Base-by-base conservation (phyloP, 1,140 invertebrate species). In the Apis florea region DNA sequence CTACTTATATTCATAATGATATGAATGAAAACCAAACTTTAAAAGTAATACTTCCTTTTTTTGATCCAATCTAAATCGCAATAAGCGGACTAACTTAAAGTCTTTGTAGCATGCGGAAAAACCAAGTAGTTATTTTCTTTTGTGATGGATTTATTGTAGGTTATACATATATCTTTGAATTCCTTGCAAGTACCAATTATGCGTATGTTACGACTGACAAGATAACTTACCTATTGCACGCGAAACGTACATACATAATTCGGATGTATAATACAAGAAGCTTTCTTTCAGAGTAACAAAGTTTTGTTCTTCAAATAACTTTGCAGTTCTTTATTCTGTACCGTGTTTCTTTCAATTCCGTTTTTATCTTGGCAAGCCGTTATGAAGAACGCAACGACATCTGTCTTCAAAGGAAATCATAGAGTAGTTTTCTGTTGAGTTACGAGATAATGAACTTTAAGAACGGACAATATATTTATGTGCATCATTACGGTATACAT, bases 371-470 rank as follows among this genome's bases (percentile, higher is more conserved):
- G 51, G n/a, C 40, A 53, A 53, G 24, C 58, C 49, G 31, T 66
- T 21, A 47, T 40, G 24, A 74, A 31, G 61, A 71, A 80, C 31
- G 31, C 69, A 56, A 49, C 26, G 24, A 66, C 53, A 56, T 51
- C 24, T 51, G 61, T 26, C 61, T 64, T 74, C 71, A 74, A 74
- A 80, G 61, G 53, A 40, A 66, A 80, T 74, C 59, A n/a, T 13
- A 11, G 51, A 47, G 51, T n/a, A 74, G 31, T 47, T 54, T 51
- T 58, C 53, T 47, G 31, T 58, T 21, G 17, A 74, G 70, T 67
- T 74, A 58, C 40, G 13, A 40, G 61, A 74, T 58, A 74, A 80
- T 66, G 71, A 80, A 80, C 31, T 80, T 56, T 73, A 54, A 80
- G 24, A n/a, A 26, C n/a, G 66, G 66, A 56, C 59, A 51, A 56